Conservation (phyloP, 2,888 invertebrate species). For the Oegoconia quadripuncta region DNA sequence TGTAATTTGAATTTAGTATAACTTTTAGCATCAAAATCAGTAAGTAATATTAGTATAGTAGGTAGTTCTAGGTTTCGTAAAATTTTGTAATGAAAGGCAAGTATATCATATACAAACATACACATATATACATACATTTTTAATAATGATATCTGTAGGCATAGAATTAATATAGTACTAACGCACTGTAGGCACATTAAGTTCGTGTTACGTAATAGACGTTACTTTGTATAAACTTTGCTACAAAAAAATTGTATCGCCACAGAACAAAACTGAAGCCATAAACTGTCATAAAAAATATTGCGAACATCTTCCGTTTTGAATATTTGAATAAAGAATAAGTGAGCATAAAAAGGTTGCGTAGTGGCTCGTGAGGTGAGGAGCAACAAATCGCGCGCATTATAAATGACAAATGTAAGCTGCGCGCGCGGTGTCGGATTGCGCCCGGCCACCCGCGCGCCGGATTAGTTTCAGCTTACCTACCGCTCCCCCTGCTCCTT, state of each 20-base stretch:
- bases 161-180: too few relatives aligned
- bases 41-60: too few relatives aligned
- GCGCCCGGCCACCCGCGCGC: constrained; percentile 68
- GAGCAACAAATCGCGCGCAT: constrained; percentile 78
- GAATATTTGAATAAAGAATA: constrained; percentile 72
- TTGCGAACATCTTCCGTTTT: constrained; percentile 52
- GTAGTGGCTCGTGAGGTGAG: constrained; percentile 50
- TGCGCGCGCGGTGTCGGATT: constrained; percentile 70
- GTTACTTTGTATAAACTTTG: too few relatives aligned
- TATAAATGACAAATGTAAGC: constrained; percentile 78
- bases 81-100: too few relatives aligned
- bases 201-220: too few relatives aligned
- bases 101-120: too few relatives aligned
- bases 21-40: too few relatives aligned
- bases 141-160: too few relatives aligned
- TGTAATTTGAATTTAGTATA: constrained; percentile 15
- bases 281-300: constrained; percentile 64
- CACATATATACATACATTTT: too few relatives aligned
- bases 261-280: constrained; percentile 47
- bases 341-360: constrained; percentile 65
- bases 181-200: too few relatives aligned
- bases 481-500: constrained; percentile 46
- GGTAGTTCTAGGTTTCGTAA: too few relatives aligned
- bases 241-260: background rate
- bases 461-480: constrained; percentile 75